phyloP scores from a whole-genome alignment of 2,797 vertebrate genomes.

The Scyliorhinus canicula region DNA sequence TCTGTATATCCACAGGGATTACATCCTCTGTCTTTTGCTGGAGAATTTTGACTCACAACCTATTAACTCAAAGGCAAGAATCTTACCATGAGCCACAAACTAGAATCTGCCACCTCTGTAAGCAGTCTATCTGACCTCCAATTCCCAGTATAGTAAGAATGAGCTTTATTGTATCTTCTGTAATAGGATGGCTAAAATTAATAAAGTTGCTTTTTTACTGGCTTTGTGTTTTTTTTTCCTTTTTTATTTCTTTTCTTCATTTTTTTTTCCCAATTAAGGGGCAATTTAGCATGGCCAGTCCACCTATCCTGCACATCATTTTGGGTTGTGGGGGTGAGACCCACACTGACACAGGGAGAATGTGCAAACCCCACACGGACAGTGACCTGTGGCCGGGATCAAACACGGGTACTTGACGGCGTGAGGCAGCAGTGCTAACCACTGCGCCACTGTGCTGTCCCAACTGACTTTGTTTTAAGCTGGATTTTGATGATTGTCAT shows the following conservation, averaged over 20 bases:
- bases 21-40: not conserved
- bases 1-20: not conserved
- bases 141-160: not conserved
- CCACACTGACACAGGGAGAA: no score
- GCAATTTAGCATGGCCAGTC: no score
- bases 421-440: no score
- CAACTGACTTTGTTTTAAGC: not conserved
- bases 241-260: no score
- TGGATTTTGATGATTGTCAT: not conserved
- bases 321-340: no score
- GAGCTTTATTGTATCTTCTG: not conserved
- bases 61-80: not conserved
- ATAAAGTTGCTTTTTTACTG: not conserved
- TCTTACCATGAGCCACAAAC: not conserved
- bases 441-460: no score
- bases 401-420: no score
- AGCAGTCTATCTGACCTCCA: not conserved
- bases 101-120: not conserved
- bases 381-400: no score
- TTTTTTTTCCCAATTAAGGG: no score
- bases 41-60: not conserved
- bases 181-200: not conserved
- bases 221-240: no score
- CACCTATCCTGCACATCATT: no score
- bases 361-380: no score